These are phyloP conservation scores for Dendropsophus ebraccatus DNA, from an alignment of 2,113 vertebrate species.

Conservation along the genomic window DNA sequence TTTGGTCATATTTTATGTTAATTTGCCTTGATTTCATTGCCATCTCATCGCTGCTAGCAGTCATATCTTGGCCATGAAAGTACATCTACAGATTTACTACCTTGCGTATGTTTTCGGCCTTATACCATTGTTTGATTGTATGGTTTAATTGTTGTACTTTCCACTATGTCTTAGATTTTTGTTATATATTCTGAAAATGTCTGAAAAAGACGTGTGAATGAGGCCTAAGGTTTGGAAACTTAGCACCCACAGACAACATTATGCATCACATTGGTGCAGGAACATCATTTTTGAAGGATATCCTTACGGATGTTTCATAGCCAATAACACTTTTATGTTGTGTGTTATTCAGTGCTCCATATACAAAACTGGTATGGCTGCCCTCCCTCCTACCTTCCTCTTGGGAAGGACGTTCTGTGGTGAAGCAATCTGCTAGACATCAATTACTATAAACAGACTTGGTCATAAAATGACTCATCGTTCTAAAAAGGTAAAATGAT, in stretches of 20 bases:
- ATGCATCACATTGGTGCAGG: background rate
- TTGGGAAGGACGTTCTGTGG: conserved; percentile 45
- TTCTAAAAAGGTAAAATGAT: conserved; percentile 52
- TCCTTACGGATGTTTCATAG: conserved; percentile 1
- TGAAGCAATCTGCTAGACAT: conserved; percentile 36
- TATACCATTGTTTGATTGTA: too few relatives aligned
- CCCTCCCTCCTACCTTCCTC: conserved; percentile 13
- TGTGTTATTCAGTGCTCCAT: background rate
- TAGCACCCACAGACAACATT: background rate
- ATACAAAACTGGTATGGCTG: conserved; percentile 20
- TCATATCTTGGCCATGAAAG: too few relatives aligned
- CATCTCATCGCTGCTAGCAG: too few relatives aligned
- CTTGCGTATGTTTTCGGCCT: too few relatives aligned
- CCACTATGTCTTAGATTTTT: too few relatives aligned
- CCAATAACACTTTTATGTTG: conserved; percentile 31
- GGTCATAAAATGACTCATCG: conserved; percentile 54
- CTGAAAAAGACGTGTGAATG: too few relatives aligned
- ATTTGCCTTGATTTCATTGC: too few relatives aligned
- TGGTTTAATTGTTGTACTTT: too few relatives aligned
- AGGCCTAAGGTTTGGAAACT: background rate
- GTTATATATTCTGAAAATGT: too few relatives aligned
- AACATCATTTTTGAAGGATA: background rate
- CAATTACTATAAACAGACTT: conserved; percentile 42
- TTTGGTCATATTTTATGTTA: too few relatives aligned
- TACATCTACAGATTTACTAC: too few relatives aligned